Conservation (phyloP, 1,140 invertebrate species). For the Saccostrea glomerata region DNA sequence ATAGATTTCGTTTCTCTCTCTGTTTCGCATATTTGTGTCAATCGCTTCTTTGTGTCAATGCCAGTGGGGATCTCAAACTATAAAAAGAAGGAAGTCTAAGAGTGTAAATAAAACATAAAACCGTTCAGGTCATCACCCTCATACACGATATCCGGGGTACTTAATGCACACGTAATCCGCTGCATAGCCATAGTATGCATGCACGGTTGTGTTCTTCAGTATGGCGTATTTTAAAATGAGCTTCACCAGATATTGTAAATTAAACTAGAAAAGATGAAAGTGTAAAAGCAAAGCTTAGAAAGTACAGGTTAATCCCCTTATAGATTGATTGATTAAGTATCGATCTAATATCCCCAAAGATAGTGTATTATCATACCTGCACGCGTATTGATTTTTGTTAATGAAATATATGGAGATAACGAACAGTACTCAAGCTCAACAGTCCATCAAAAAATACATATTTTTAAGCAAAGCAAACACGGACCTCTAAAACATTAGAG, state of each 20-base stretch:
- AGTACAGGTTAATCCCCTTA: constrained; percentile 28
- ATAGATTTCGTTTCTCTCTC: constrained; percentile 6
- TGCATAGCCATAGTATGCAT: constrained; percentile 2
- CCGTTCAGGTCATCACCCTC: constrained; percentile 12
- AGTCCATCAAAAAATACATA: too few relatives aligned
- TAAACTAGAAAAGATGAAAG: constrained; percentile 29
- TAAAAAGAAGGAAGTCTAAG: constrained; percentile 30
- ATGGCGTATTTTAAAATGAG: neutral
- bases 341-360: neutral
- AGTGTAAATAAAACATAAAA: constrained; percentile 33
- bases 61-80: constrained; percentile 7
- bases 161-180: constrained; percentile 17
- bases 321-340: constrained; percentile 21
- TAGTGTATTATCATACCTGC: neutral
- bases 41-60: constrained; percentile 21
- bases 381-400: too few relatives aligned
- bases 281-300: constrained; percentile 6
- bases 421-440: too few relatives aligned
- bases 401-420: too few relatives aligned
- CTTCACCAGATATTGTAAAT: neutral
- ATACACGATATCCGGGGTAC: constrained; percentile 28
- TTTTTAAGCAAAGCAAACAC: too few relatives aligned
- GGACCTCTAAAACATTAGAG: too few relatives aligned
- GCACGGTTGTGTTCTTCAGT: neutral
- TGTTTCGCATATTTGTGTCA: constrained; percentile 17